Base-by-base conservation (phyloP, 1,140 invertebrate species). In the Polyergus mexicanus region DNA sequence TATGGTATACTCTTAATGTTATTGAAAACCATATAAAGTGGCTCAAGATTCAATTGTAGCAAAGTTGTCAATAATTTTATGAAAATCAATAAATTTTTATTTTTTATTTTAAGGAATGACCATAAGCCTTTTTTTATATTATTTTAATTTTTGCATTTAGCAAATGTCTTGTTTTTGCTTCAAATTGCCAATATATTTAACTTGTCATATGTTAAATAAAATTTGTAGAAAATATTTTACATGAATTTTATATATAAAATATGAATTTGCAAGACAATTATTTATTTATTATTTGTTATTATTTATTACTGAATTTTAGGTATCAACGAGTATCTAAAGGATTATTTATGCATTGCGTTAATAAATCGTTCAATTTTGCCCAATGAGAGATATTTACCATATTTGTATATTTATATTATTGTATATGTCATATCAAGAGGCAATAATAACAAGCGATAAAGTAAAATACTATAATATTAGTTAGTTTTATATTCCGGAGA, bases 331-430 rank as follows among this genome's bases (percentile, higher is more conserved):
- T 32, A 1, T 47, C 28, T 69, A 32, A 71, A 32, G 13, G 11
- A 71, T 69, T 71, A 72, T 72, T 72, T n/a, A 22, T n/a, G 10
- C 19, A n/a, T 5, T 22, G 2, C 1, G 8, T 60, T 25, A 41
- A 8, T 16, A 32, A 54, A 54, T 32, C 0, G 1, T 54, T 71
- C 22, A 6, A 32, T 56, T 22, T 74, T 16, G 2, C 10, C 3
- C 8, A 38, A 38, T 56, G 11, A 11, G 13, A 35, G 56, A 54
- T 35, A 72, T 54, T 72, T 72, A n/a, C 35, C 19, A 19, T 19
- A 25, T 25, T 68, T 68, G n/a, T 51, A 19, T 5, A 71, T 32
- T 47, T 54, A 35, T 74, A 74, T 54, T 56, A 32, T 22, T 74
- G 25, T 35, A 58, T 38, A n/a, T 38, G 16, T 7, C 32, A 13